These are phyloP conservation scores for Emydura subglobosa DNA, from an alignment of 2,113 vertebrate species.

Conservation along the genomic window DNA sequence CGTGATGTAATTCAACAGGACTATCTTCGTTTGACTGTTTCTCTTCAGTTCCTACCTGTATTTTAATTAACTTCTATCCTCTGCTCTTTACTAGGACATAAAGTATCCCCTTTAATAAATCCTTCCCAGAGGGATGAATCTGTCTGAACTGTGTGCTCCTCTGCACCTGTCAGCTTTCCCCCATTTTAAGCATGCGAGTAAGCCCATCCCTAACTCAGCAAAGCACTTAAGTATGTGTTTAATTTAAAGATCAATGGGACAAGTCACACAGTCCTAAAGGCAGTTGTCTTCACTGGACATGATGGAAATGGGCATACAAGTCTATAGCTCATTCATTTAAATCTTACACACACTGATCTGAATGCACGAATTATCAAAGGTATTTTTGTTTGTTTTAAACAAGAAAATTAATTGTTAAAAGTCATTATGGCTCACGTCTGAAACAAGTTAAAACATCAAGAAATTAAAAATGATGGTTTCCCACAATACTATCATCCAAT, in stretches of 20 bases:
- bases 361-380: background rate
- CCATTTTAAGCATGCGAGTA: background rate
- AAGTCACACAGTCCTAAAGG: background rate
- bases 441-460: slow-evolving; percentile 14
- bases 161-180: background rate
- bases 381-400: background rate
- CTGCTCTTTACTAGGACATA: too few species aligned
- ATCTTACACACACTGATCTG: slow-evolving; percentile 49
- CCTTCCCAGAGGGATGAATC: too few species aligned
- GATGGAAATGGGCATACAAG: background rate
- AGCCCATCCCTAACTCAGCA: background rate
- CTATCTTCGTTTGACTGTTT: too few species aligned
- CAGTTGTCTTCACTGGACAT: background rate
- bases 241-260: background rate
- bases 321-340: background rate
- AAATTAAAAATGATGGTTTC: slow-evolving; percentile 21
- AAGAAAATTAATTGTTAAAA: background rate
- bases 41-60: too few species aligned
- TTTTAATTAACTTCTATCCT: too few species aligned
- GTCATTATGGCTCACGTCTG: background rate
- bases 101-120: too few species aligned
- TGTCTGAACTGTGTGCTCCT: background rate
- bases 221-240: background rate
- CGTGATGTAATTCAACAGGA: too few species aligned
- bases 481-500: slow-evolving; percentile 2